Conservation (phyloP, 2,888 invertebrate genomes). For the Drosophila paranaensis region DNA sequence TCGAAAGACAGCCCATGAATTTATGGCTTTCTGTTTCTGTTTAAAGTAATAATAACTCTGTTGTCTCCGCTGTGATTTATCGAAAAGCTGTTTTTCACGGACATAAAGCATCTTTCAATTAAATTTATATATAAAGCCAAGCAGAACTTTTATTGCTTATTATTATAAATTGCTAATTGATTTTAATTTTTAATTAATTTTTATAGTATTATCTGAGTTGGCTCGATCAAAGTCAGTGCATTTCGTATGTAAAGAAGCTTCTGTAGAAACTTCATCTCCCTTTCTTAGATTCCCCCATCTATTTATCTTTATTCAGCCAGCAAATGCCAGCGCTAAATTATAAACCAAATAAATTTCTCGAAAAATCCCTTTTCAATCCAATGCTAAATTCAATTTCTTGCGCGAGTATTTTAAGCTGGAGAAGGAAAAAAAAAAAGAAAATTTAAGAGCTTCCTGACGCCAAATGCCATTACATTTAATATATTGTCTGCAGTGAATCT, state of each 20-base stretch:
- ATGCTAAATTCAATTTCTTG: constrained; percentile 37
- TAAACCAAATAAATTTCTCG: constrained; percentile 17
- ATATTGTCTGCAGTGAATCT: constrained; percentile 62
- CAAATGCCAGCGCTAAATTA: neutral
- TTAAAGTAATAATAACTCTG: constrained; percentile 16
- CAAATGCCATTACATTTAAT: constrained; percentile 58
- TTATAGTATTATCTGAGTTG: neutral
- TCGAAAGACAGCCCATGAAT: constrained; percentile 25
- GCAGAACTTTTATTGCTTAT: neutral
- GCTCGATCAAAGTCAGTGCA: neutral
- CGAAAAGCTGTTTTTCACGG: neutral
- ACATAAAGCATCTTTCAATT: constrained; percentile 1
- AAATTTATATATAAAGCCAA: neutral
- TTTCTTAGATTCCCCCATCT: neutral
- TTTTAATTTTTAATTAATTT: neutral
- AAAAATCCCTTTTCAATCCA: constrained; percentile 19
- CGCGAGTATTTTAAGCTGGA: constrained; percentile 17
- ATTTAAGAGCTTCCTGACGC: constrained; percentile 58
- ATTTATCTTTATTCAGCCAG: neutral
- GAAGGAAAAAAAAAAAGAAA: neutral
- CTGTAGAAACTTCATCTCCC: neutral
- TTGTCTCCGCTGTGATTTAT: constrained; percentile 42
- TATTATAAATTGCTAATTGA: neutral
- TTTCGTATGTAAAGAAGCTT: neutral
- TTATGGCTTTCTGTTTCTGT: constrained; percentile 16